A percentile compares a stretch with the other conserved stretches of the same genome.
Evolutionary conservation across 1,140 invertebrate genomes (phyloP).

Genomic region (Drosophila simulans): DNA sequence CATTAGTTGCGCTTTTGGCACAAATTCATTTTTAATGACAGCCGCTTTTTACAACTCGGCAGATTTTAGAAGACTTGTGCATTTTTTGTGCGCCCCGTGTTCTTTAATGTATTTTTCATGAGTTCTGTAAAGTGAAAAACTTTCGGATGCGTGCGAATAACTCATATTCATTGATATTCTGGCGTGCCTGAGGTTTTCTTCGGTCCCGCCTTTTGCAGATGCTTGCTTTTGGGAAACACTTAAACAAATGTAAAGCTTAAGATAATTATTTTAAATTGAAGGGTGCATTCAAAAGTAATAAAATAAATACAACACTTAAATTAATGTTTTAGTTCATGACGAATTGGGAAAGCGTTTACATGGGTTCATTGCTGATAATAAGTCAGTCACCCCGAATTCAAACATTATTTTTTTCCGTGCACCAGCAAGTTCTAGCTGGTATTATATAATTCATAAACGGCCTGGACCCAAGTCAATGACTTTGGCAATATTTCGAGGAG

Average conservation of each 20-base stretch:
- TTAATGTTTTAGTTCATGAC: too few species aligned
- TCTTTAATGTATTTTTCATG: slow-evolving; percentile 83
- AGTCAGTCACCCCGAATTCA: too few species aligned
- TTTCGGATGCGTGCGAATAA: slow-evolving; percentile 75
- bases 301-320: neutral
- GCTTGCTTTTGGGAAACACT: slow-evolving; percentile 14
- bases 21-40: slow-evolving; percentile 81
- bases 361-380: too few species aligned
- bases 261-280: neutral
- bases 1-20: slow-evolving; percentile 78
- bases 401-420: slow-evolving; percentile 1
- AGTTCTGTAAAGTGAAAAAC: slow-evolving; percentile 75
- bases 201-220: slow-evolving; percentile 17
- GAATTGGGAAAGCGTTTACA: too few species aligned
- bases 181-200: slow-evolving; percentile 30
- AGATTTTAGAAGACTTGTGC: slow-evolving; percentile 18
- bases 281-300: neutral
- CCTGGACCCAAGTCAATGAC: slow-evolving; percentile 64
- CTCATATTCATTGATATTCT: slow-evolving; percentile 80
- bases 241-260: neutral
- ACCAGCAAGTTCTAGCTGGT: slow-evolving; percentile 8
- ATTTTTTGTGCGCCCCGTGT: slow-evolving; percentile 22
- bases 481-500: slow-evolving; percentile 67
- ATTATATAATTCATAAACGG: slow-evolving; percentile 74
- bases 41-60: slow-evolving; percentile 44